Evolutionary conservation across 2,113 vertebrate genomes (phyloP).

Genomic region (Aldabrachelys gigantea): DNA sequence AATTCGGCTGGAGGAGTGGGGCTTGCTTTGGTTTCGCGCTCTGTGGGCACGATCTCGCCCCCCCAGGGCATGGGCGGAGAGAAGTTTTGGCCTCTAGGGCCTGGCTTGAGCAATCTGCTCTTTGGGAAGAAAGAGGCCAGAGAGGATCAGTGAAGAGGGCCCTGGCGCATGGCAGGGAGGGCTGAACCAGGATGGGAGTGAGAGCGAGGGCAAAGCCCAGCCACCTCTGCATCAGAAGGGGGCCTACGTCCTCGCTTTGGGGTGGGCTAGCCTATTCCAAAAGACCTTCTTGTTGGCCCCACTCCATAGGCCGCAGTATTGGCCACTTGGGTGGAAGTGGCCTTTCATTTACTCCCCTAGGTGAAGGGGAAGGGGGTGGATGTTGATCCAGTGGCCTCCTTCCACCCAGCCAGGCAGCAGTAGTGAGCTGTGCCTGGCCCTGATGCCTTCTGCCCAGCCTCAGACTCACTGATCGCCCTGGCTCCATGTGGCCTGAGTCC

Average conservation of each 20-base stretch:
- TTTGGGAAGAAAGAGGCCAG: neutral
- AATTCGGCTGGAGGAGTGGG: neutral
- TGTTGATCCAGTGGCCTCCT: neutral
- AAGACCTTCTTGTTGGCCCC: neutral
- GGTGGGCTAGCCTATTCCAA: neutral
- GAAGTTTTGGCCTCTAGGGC: neutral
- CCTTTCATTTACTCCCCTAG: neutral
- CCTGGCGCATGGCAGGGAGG: neutral
- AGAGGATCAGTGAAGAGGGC: neutral
- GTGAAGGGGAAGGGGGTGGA: neutral
- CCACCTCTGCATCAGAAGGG: neutral
- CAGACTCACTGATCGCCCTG: neutral
- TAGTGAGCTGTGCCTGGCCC: too few relatives aligned
- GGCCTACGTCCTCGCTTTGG: neutral
- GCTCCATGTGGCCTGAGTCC: neutral
- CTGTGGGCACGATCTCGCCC: neutral
- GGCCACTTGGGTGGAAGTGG: neutral
- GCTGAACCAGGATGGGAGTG: neutral
- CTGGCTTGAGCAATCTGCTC: neutral
- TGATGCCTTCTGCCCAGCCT: neutral
- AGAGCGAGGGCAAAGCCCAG: neutral
- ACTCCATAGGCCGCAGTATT: neutral
- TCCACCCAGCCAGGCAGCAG: neutral
- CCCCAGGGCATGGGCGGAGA: neutral
- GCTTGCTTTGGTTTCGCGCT: neutral